These are phyloP conservation scores for Drosophila tripunctata DNA, from an alignment of 2,888 invertebrate species.

Conservation along the genomic window DNA sequence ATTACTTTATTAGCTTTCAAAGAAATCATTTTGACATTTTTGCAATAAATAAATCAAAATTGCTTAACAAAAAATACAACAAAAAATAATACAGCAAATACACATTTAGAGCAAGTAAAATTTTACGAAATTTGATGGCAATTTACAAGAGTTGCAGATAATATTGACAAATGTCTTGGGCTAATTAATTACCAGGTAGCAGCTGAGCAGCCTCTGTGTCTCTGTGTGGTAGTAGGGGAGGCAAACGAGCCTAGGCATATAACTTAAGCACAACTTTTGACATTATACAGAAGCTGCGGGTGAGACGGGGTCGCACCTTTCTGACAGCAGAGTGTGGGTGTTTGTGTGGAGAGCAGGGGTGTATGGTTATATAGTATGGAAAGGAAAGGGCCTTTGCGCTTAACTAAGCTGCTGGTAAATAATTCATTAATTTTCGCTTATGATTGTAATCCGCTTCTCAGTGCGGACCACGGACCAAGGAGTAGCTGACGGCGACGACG, in stretches of 20 bases:
- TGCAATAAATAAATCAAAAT: conserved; percentile 41
- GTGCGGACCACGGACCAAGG: conserved; percentile 37
- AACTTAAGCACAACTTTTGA: conserved; percentile 57
- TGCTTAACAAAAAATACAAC: not conserved
- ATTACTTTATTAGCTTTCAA: not conserved
- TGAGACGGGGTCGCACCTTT: conserved; percentile 8
- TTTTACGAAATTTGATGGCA: conserved; percentile 36
- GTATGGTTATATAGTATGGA: too few species aligned
- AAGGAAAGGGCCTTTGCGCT: conserved; percentile 34
- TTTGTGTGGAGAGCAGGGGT: not conserved
- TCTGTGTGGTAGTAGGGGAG: not conserved
- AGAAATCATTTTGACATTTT: conserved; percentile 41
- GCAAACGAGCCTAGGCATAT: conserved; percentile 35
- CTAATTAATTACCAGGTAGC: conserved; percentile 67
- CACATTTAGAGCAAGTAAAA: not conserved
- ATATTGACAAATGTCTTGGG: conserved; percentile 68
- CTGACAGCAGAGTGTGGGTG: too few species aligned
- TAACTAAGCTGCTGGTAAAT: conserved; percentile 80
- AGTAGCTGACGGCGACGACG: conserved; percentile 45
- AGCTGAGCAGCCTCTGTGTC: conserved; percentile 34
- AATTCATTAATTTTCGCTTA: conserved; percentile 81
- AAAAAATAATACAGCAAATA: conserved; percentile 16
- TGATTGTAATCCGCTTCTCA: conserved; percentile 79
- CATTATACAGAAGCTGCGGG: conserved; percentile 29
- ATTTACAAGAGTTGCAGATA: conserved; percentile 51